Evolutionary conservation across 1,140 invertebrate genomes (phyloP), one percentile per base, ranked within the genome.

Genomic region (Drosophila pachea): DNA sequence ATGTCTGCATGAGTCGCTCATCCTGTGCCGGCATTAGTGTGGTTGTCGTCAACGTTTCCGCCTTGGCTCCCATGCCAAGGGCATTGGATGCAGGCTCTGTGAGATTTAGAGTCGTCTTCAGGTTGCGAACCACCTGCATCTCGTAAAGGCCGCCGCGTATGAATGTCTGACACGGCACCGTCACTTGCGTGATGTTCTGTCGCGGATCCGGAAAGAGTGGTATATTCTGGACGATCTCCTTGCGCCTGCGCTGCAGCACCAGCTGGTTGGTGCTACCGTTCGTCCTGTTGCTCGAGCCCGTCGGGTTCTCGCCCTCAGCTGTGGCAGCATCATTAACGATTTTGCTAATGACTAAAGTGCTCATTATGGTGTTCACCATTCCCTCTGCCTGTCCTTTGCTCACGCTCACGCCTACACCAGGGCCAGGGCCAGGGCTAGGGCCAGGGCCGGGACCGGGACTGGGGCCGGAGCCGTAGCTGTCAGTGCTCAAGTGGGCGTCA

Each of bases 341-440:
- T 88, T 88, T 88, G 77, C 87, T 88, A 88, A 88, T 88, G 76
- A 88, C 87, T 87, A 88, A 87, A 88, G 87, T 88, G 77, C 79
- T 88, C 73, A 87, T 88, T 86, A 88, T 88, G 65, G 77, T 86
- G 63, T 88, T 88, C 73, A 76, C 67, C 56, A 50, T 61, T 38
- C 64, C 58, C 43, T 53, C 32, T 49, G 8, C 50, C 11, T 12
- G 11, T 7, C 5, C 14, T 14, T 6, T n/a, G 40, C 40, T 60
- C 56, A 54, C 55, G 38, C 64, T 52, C 42, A 48, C 32, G 4
- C 16, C 43, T n/a, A 11, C 16, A 16, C 22, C 40, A 0, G 8
- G 4, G 12, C 8, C 63, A 52, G 53, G 48, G 48, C 61, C 40
- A 38, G 22, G 40, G 58, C 45, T 16, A 22, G 22, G 22, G 47